A percentile compares a stretch with the other conserved stretches of the same genome.
These are phyloP conservation scores for Capitella teleta DNA, from an alignment of 1,140 invertebrate species.

Conservation along the genomic window DNA sequence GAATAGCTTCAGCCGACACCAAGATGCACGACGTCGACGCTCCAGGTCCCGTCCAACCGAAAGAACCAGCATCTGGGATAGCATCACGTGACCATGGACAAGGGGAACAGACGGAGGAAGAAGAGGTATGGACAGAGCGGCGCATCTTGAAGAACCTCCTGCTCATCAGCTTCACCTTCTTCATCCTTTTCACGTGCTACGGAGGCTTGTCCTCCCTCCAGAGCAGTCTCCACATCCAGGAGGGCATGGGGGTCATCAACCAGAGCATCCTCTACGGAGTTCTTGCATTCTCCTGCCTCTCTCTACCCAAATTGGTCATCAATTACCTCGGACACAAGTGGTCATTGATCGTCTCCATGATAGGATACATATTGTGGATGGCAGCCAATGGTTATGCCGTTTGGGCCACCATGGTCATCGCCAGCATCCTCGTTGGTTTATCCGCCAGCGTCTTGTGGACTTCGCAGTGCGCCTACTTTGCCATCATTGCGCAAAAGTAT, in stretches of 20 bases:
- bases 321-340: constrained; percentile 85
- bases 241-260: constrained; percentile 15
- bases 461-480: constrained; percentile 88
- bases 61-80: too few relatives aligned
- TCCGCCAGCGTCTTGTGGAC: constrained; percentile 94
- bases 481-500: constrained; percentile 73
- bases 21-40: too few relatives aligned
- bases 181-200: constrained; percentile 21
- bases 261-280: constrained; percentile 76
- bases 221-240: constrained; percentile 22
- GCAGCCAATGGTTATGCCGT: constrained; percentile 70
- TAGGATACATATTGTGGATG: constrained; percentile 87
- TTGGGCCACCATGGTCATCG: constrained; percentile 73
- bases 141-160: constrained; percentile 12
- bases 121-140: not conserved
- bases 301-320: constrained; percentile 54
- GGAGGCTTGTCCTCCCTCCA: constrained; percentile 25
- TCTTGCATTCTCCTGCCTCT: constrained; percentile 47
- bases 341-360: constrained; percentile 80
- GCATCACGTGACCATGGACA: too few relatives aligned
- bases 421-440: constrained; percentile 72
- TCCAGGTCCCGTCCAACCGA: too few relatives aligned
- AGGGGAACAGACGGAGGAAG: too few relatives aligned
- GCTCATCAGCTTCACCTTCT: constrained; percentile 15
- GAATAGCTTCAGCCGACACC: too few relatives aligned